Percentiles rank a stretch among this genome's conserved stretches.
These are phyloP conservation scores for Romanogobio albipinnatus DNA, from an alignment of 2,113 vertebrate genomes.

Conservation along the genomic window DNA sequence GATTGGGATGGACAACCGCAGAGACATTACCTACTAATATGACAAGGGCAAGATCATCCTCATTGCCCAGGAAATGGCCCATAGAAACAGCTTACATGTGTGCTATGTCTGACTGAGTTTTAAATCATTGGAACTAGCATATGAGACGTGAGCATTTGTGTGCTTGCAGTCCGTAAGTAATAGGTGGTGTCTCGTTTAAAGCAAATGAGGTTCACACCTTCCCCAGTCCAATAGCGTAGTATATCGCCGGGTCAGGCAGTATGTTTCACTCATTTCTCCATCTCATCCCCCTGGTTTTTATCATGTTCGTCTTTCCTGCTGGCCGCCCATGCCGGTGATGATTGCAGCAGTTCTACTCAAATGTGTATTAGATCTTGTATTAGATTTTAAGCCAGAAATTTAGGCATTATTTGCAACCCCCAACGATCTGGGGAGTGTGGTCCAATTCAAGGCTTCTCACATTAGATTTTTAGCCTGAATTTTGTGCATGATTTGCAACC, in stretches of 20 bases:
- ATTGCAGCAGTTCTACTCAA: slow-evolving; percentile 41
- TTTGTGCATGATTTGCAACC: too few relatives aligned
- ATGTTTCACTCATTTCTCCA: slow-evolving; percentile 57
- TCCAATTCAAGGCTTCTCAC: too few relatives aligned
- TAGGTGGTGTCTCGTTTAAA: slow-evolving; percentile 27
- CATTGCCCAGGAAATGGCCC: slow-evolving; percentile 66
- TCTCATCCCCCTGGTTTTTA: slow-evolving; percentile 49
- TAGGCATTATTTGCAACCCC: too few relatives aligned
- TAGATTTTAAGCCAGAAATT: too few relatives aligned
- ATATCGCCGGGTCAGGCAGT: slow-evolving; percentile 54
- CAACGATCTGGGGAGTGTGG: too few relatives aligned
- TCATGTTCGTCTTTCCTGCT: slow-evolving; percentile 53
- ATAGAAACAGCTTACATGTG: slow-evolving; percentile 61
- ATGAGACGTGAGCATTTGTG: slow-evolving; percentile 38
- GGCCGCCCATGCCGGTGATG: slow-evolving; percentile 33
- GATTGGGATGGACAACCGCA: neutral
- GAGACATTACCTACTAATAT: slow-evolving; percentile 71
- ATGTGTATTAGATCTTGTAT: neutral
- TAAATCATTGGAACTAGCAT: neutral
- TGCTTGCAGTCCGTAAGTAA: slow-evolving; percentile 24
- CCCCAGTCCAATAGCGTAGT: slow-evolving; percentile 59
- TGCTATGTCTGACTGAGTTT: neutral
- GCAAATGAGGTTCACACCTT: slow-evolving; percentile 54
- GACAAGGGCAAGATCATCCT: slow-evolving; percentile 71
- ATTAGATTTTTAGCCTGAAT: too few relatives aligned